Evolutionary conservation across 2,888 invertebrate genomes (phyloP).

Genomic region (Polylopha cassiicola): DNA sequence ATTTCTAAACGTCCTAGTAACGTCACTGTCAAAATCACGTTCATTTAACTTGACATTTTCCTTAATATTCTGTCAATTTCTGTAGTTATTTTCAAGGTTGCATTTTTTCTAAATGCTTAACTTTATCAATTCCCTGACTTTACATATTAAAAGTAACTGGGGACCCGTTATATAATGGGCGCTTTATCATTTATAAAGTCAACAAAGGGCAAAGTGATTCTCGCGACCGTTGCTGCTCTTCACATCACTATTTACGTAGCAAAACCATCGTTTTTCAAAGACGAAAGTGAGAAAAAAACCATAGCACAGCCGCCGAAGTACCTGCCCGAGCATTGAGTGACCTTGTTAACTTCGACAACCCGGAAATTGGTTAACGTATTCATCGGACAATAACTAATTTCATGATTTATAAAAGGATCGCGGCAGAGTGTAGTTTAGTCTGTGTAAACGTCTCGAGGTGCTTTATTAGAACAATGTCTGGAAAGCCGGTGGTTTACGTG

Average conservation of each 20-base stretch:
- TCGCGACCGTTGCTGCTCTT: slow-evolving; percentile 58
- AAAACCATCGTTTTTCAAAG: slow-evolving; percentile 66
- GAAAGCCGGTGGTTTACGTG: slow-evolving; percentile 77
- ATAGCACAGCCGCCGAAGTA: slow-evolving; percentile 53
- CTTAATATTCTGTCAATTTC: no score
- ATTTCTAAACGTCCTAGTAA: slow-evolving; percentile 10
- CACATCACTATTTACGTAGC: slow-evolving; percentile 61
- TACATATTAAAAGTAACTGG: slow-evolving; percentile 25
- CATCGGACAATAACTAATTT: slow-evolving; percentile 28
- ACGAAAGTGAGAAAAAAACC: slow-evolving; percentile 37
- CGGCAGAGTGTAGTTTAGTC: slow-evolving; percentile 34
- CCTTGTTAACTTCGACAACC: no score
- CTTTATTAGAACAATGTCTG: slow-evolving; percentile 47
- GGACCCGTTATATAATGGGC: slow-evolving; percentile 46
- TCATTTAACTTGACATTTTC: slow-evolving; percentile 14
- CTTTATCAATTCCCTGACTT: slow-evolving; percentile 8
- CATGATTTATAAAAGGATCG: slow-evolving; percentile 53
- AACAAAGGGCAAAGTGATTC: slow-evolving; percentile 59
- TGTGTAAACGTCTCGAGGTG: slow-evolving; percentile 26
- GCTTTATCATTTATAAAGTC: slow-evolving; percentile 58
- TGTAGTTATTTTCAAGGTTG: slow-evolving; percentile 12
- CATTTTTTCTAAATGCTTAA: slow-evolving; percentile 1
- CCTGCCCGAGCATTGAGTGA: slow-evolving; percentile 52
- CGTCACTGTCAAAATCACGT: slow-evolving; percentile 16
- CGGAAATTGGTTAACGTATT: slow-evolving; percentile 32